These are phyloP conservation scores for Dermochelys coriacea DNA, from an alignment of 2,797 vertebrate species.

Conservation along the genomic window DNA sequence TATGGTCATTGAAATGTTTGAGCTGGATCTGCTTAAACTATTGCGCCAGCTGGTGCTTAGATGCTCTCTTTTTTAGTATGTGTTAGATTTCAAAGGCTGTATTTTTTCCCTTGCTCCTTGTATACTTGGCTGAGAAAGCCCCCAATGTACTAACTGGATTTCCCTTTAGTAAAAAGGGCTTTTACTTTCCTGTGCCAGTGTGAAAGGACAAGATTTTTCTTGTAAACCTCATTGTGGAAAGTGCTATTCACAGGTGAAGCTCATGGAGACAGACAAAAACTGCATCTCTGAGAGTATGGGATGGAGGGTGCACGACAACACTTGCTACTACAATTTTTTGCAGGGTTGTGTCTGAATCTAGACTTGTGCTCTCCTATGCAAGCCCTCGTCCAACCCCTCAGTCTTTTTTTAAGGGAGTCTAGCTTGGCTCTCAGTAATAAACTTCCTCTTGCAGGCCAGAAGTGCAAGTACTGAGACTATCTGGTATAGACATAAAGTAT, in stretches of 20 bases:
- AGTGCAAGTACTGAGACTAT: not conserved
- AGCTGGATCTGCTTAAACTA: not conserved
- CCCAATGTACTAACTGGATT: not conserved
- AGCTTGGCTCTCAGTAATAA: too few relatives aligned
- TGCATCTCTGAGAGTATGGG: not conserved
- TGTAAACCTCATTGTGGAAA: not conserved
- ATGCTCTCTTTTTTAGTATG: not conserved
- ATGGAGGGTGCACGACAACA: not conserved
- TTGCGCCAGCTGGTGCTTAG: not conserved
- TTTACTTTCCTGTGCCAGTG: fast-evolving
- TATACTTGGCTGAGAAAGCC: not conserved
- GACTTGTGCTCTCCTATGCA: not conserved
- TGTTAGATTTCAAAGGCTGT: not conserved
- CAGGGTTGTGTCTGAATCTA: not conserved
- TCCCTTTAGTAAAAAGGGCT: not conserved
- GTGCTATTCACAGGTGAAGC: not conserved
- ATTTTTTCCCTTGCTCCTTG: not conserved
- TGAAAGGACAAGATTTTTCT: not conserved
- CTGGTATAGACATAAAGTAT: not conserved
- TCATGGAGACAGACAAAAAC: not conserved
- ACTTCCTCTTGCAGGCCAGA: too few relatives aligned
- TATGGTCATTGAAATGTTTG: not conserved
- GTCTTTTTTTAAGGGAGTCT: not conserved
- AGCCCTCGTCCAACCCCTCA: not conserved
- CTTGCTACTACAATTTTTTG: not conserved